Evolutionary conservation across 2,113 vertebrate genomes (phyloP).

Genomic region (Neodon shergylaensis): DNA sequence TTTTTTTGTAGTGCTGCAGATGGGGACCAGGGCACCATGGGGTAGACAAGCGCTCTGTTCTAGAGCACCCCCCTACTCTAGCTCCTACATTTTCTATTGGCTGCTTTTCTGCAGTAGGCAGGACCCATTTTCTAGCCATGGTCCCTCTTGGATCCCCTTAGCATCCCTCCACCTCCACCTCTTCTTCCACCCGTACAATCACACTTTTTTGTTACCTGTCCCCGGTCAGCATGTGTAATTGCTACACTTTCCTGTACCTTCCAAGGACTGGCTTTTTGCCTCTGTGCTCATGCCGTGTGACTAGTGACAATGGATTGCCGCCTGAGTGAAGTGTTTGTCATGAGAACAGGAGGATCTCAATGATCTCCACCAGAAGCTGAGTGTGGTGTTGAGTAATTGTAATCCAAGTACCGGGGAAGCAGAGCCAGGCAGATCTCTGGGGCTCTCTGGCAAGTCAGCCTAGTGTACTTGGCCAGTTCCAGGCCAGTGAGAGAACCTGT

Average conservation of each 20-base stretch:
- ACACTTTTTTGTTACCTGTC: not conserved
- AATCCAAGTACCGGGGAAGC: not conserved
- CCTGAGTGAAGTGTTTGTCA: not conserved
- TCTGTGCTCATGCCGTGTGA: not conserved
- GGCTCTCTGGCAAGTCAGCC: no score
- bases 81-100: no score
- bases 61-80: not conserved
- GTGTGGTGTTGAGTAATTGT: not conserved
- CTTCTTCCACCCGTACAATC: not conserved
- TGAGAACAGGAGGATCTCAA: not conserved
- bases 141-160: not conserved
- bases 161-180: not conserved
- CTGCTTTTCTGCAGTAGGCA: not conserved
- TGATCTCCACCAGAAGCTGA: not conserved
- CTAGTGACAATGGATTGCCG: not conserved
- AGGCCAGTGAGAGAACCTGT: not conserved
- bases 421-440: not conserved
- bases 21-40: accelerated
- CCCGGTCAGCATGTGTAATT: not conserved
- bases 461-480: not conserved
- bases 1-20: not conserved
- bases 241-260: not conserved
- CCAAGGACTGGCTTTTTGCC: not conserved
- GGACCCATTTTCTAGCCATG: not conserved
- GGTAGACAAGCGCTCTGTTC: not conserved